Percentiles rank a stretch among this genome's conserved stretches.
Evolutionary conservation across 1,140 invertebrate species (phyloP).

Genomic region (Nasonia longicornis): DNA sequence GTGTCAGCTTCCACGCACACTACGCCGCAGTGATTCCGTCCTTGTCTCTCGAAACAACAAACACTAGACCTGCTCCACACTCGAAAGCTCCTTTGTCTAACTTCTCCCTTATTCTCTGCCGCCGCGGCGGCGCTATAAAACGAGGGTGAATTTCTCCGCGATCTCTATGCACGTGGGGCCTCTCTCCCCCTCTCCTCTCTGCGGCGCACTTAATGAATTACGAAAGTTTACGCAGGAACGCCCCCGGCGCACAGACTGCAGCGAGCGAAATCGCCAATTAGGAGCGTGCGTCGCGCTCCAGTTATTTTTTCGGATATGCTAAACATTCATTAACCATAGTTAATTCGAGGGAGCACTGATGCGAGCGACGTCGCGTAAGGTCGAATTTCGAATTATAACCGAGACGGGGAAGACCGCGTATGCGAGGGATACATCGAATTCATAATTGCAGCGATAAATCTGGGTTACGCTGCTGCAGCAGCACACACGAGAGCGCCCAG

Average conservation of each 20-base stretch:
- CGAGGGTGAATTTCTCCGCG: constrained; percentile 22
- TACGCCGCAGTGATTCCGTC: not conserved
- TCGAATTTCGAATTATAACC: not conserved
- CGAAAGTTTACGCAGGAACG: not conserved
- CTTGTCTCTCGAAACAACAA: not conserved
- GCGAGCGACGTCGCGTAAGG: not conserved
- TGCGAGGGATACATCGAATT: not conserved
- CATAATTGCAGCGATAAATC: constrained; percentile 17
- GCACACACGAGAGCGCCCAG: not conserved
- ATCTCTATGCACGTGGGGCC: not conserved
- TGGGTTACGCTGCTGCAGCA: not conserved
- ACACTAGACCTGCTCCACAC: not conserved
- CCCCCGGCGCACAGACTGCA: not conserved
- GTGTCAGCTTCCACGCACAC: not conserved
- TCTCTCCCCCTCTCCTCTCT: too few relatives aligned
- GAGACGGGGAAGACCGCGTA: not conserved
- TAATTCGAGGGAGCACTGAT: not conserved
- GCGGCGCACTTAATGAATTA: constrained; percentile 23
- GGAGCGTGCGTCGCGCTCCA: not conserved
- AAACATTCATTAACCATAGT: not conserved
- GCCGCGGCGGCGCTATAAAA: not conserved
- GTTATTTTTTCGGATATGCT: not conserved
- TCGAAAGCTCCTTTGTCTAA: constrained; percentile 9
- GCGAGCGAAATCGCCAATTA: not conserved
- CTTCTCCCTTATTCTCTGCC: not conserved